A percentile compares a stretch with the other conserved stretches of the same genome.
Evolutionary conservation across 2,888 invertebrate genomes (phyloP).

Genomic region (Dasysyrphus albostriatus): DNA sequence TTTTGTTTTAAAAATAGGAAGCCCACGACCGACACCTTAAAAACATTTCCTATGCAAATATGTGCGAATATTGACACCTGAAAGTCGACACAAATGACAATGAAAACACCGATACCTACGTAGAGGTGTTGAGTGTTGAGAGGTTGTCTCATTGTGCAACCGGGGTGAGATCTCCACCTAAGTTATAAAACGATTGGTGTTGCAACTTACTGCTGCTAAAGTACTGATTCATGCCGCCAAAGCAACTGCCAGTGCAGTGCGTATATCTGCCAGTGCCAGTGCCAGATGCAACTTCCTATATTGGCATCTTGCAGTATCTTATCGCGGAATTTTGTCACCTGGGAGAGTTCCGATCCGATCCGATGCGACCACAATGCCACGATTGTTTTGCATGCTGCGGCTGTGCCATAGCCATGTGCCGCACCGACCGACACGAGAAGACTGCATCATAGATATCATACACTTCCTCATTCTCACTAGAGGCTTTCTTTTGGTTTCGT

Average conservation of each 20-base stretch:
- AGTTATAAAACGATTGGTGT: background rate
- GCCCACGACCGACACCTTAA: background rate
- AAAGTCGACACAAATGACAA: constrained; percentile 69
- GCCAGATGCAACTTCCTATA: constrained; percentile 39
- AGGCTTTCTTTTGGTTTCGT: background rate
- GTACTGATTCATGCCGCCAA: constrained; percentile 59
- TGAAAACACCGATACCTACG: constrained; percentile 47
- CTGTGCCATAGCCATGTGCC: background rate
- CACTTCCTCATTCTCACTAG: constrained; percentile 20
- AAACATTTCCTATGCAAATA: constrained; percentile 44
- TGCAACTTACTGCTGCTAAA: constrained; percentile 3
- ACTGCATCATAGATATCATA: constrained; percentile 25
- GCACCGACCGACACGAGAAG: background rate
- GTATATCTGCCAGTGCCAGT: constrained; percentile 46
- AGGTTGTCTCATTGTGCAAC: constrained; percentile 12
- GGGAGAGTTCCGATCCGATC: constrained; percentile 2
- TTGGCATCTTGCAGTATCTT: constrained; percentile 48
- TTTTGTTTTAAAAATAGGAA: background rate
- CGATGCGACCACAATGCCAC: constrained; percentile 38
- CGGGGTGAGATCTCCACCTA: constrained; percentile 29
- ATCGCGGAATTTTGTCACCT: constrained; percentile 70
- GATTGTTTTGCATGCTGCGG: constrained; percentile 47
- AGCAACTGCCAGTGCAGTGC: constrained; percentile 17
- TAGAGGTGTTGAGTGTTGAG: background rate
- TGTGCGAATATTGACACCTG: constrained; percentile 56